Conservation (phyloP, 2,888 invertebrate species). For the Coleophora flavipennella region DNA sequence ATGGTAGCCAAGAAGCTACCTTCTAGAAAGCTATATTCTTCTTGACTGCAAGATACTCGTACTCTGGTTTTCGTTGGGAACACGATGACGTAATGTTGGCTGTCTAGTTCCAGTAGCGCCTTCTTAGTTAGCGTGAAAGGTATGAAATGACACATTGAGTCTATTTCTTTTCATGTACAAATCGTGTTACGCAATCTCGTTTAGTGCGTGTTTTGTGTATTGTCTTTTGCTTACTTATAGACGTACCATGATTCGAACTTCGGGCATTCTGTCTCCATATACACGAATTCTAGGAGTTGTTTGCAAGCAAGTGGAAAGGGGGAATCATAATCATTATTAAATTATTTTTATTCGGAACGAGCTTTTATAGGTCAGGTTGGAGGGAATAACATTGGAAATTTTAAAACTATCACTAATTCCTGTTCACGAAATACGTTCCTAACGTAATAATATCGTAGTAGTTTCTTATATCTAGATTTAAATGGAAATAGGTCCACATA, state of each 20-base stretch:
- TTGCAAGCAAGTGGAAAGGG: too few relatives aligned
- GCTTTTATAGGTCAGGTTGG: background rate
- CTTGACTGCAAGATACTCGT: slow-evolving; percentile 1
- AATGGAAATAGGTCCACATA: too few relatives aligned
- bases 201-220: slow-evolving; percentile 3
- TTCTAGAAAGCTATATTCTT: background rate
- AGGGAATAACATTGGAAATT: background rate
- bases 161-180: slow-evolving; percentile 1
- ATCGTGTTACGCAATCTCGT: background rate
- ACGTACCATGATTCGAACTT: too few relatives aligned
- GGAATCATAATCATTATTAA: slow-evolving; percentile 6
- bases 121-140: slow-evolving; percentile 2
- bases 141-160: slow-evolving; percentile 3
- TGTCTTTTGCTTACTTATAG: slow-evolving; percentile 7
- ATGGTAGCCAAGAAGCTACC: background rate
- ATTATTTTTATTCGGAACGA: background rate
- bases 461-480: too few relatives aligned
- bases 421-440: too few relatives aligned
- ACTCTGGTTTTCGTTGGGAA: slow-evolving; percentile 1
- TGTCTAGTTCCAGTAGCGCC: too few relatives aligned
- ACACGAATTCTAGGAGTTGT: too few relatives aligned
- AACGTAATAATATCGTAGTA: too few relatives aligned
- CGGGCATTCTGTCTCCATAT: too few relatives aligned
- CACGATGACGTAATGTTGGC: too few relatives aligned
- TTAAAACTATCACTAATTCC: too few relatives aligned